Conservation (phyloP, 2,113 vertebrate species). For the Heptranchias perlo region DNA sequence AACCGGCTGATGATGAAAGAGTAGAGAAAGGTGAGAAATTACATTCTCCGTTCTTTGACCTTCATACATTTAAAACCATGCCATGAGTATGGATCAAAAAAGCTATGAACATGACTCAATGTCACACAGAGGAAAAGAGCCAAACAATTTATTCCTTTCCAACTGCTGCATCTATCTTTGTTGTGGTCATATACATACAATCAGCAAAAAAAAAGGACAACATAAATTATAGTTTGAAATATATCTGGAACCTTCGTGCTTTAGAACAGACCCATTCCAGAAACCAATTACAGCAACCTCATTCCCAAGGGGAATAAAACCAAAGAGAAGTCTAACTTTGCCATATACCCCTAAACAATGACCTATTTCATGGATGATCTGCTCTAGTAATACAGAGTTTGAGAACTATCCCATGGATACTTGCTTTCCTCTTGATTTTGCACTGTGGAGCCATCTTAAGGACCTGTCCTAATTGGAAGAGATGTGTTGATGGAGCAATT, state of each 20-base stretch:
- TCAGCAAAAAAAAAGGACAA: neutral
- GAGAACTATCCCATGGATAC: neutral
- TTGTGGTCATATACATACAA: too few relatives aligned
- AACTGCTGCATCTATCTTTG: neutral
- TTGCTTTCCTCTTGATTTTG: neutral
- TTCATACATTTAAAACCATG: neutral
- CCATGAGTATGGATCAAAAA: neutral
- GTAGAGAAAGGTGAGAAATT: neutral
- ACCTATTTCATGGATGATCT: neutral
- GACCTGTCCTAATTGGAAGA: neutral
- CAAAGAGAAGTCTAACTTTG: neutral
- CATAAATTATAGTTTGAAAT: neutral
- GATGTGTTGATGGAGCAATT: neutral
- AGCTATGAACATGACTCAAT: neutral
- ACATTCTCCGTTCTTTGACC: neutral
- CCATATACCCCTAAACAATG: neutral
- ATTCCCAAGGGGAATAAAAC: neutral
- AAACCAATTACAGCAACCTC: neutral
- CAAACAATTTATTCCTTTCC: neutral
- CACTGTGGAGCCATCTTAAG: neutral
- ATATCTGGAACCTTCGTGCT: too few relatives aligned
- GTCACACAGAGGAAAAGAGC: neutral
- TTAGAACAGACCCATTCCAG: neutral
- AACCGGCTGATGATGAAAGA: neutral
- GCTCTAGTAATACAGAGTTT: neutral